Percentiles rank a stretch among this genome's conserved stretches.
Evolutionary conservation across 1,140 invertebrate genomes (phyloP).

Genomic region (Tetragnatha versicolor): DNA sequence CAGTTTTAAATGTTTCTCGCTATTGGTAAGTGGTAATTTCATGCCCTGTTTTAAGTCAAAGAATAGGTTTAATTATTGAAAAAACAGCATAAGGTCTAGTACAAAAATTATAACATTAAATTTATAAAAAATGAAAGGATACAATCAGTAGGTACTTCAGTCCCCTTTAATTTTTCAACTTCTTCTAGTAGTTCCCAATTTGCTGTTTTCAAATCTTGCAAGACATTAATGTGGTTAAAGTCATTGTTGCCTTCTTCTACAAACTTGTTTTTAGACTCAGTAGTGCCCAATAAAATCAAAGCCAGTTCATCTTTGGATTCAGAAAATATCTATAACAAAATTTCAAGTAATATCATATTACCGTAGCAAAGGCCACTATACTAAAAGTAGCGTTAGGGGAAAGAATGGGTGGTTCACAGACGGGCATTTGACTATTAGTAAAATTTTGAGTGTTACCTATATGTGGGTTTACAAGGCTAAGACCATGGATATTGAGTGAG

Average conservation of each 20-base stretch:
- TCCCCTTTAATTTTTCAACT: constrained; percentile 63
- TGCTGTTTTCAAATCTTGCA: constrained; percentile 61
- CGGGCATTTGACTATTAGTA: no score
- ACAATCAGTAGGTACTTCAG: constrained; percentile 64
- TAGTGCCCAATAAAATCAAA: constrained; percentile 66
- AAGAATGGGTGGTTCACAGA: no score
- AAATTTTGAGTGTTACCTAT: no score
- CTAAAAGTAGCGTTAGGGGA: no score
- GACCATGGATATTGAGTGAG: no score
- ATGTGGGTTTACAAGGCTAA: no score
- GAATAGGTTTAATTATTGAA: neutral
- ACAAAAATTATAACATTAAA: neutral
- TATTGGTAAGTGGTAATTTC: no score
- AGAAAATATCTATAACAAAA: constrained; percentile 65
- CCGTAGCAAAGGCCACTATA: no score
- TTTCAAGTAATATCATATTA: no score
- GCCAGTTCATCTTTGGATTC: constrained; percentile 68
- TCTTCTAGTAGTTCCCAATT: constrained; percentile 66
- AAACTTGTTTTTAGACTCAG: constrained; percentile 65
- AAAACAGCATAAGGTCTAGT: neutral
- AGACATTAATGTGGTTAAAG: constrained; percentile 65
- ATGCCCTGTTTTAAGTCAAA: no score
- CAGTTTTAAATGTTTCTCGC: no score
- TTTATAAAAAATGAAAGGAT: constrained; percentile 34
- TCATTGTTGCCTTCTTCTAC: constrained; percentile 60